A percentile compares a stretch with the other conserved stretches of the same genome.
These are phyloP conservation scores for Micrasema minimum DNA, from an alignment of 1,140 invertebrate genomes.

Conservation along the genomic window DNA sequence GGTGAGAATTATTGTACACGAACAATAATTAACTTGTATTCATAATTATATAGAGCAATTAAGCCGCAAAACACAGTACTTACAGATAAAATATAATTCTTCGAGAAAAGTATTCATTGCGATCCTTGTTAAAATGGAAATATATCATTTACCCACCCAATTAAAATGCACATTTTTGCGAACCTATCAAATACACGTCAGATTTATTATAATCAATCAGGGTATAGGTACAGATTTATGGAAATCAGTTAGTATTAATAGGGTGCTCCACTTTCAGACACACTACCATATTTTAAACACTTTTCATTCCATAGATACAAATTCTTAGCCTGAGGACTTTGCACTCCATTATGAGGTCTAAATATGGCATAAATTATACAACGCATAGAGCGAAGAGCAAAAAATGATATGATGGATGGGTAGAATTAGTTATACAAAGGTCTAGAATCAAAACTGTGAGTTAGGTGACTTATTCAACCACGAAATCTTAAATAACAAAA, in stretches of 20 bases:
- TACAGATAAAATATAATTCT: not conserved
- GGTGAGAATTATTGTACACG: not conserved
- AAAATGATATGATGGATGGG: conserved; percentile 19
- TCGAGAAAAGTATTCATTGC: not conserved
- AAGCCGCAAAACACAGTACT: not conserved
- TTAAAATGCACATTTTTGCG: too few relatives aligned
- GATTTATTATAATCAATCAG: conserved; percentile 1
- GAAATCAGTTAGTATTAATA: not conserved
- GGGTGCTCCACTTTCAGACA: conserved; percentile 11
- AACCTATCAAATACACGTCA: not conserved
- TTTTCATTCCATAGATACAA: conserved; percentile 6
- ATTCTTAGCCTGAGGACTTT: conserved; percentile 21
- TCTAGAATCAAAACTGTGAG: not conserved
- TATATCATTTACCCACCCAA: too few relatives aligned
- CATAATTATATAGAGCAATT: not conserved
- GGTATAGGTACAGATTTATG: conserved; percentile 1
- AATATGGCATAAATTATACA: conserved; percentile 24
- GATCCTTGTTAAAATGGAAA: not conserved
- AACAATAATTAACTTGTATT: not conserved
- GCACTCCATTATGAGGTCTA: conserved; percentile 7
- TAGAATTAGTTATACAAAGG: conserved; percentile 5
- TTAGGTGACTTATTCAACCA: conserved; percentile 17
- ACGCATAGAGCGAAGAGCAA: not conserved
- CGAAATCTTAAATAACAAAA: conserved; percentile 14
- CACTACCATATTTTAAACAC: conserved; percentile 1